Percentiles rank a stretch among this genome's conserved stretches.
phyloP scores from a whole-genome alignment of 2,888 invertebrate species.

The Embidobia sp. region DNA sequence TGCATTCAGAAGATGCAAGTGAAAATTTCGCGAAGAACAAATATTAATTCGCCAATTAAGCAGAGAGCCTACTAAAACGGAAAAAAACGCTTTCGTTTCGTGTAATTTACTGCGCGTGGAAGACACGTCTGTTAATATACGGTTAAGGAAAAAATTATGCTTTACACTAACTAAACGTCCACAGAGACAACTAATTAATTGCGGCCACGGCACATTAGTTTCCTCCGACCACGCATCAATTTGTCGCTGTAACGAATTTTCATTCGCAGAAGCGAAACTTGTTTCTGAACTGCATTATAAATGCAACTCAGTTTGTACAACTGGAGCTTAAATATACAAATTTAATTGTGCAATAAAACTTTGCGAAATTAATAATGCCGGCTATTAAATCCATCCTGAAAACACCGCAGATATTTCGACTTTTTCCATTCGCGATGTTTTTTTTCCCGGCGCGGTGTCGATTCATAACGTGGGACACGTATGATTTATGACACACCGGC shows the following conservation, averaged over 20 bases:
- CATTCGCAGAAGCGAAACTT: slow-evolving; percentile 53
- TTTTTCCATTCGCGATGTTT: slow-evolving; percentile 17
- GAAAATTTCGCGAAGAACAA: not conserved
- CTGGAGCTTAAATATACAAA: slow-evolving; percentile 21
- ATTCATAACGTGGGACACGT: slow-evolving; percentile 11
- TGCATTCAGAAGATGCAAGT: not conserved
- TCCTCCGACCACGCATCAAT: slow-evolving; percentile 54
- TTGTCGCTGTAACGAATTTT: slow-evolving; percentile 56
- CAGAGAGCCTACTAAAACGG: slow-evolving; percentile 4
- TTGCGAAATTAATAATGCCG: slow-evolving; percentile 11
- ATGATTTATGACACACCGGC: slow-evolving; percentile 30
- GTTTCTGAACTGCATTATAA: slow-evolving; percentile 48
- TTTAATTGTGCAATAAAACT: slow-evolving; percentile 34
- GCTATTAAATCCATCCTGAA: slow-evolving; percentile 4
- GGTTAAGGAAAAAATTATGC: slow-evolving; percentile 32
- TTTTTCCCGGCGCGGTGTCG: not conserved
- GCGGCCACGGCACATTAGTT: slow-evolving; percentile 49
- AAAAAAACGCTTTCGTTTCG: slow-evolving; percentile 28
- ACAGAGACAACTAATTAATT: slow-evolving; percentile 55
- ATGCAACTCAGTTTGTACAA: slow-evolving; percentile 24
- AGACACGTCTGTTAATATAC: slow-evolving; percentile 21
- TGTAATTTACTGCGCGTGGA: slow-evolving; percentile 17
- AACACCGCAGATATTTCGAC: not conserved
- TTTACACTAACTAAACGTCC: slow-evolving; percentile 51
- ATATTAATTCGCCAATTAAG: slow-evolving; percentile 24